phyloP scores from a whole-genome alignment of 2,888 invertebrate species.

The Tenthredo distinguenda region DNA sequence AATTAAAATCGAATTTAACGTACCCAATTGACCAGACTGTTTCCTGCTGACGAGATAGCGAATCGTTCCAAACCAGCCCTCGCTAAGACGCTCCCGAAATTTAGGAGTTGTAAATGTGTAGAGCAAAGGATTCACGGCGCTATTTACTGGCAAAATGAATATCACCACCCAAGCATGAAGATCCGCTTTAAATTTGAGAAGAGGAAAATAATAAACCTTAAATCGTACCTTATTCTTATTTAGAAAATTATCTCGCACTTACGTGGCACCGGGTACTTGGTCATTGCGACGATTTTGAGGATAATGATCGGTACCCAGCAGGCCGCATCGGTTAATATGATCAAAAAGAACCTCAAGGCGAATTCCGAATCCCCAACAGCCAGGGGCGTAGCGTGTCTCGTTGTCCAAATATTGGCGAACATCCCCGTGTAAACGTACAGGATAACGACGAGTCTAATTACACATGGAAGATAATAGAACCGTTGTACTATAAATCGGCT shows the following conservation, averaged over 20 bases:
- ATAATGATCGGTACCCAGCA: constrained; percentile 87
- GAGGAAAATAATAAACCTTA: background rate
- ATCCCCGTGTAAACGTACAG: constrained; percentile 82
- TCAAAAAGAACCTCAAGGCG: constrained; percentile 85
- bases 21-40: constrained; percentile 63
- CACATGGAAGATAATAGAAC: background rate
- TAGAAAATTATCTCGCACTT: constrained; percentile 60
- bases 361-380: constrained; percentile 83
- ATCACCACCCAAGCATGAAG: constrained; percentile 84
- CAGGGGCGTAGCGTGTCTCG: constrained; percentile 82
- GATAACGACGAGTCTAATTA: constrained; percentile 80
- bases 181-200: constrained; percentile 77
- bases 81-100: constrained; percentile 80
- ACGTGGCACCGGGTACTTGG: constrained; percentile 77
- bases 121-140: constrained; percentile 84
- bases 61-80: constrained; percentile 68
- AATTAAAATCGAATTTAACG: background rate
- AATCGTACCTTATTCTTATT: background rate
- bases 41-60: constrained; percentile 63
- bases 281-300: constrained; percentile 83
- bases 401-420: constrained; percentile 83
- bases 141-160: constrained; percentile 85
- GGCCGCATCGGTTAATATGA: constrained; percentile 85
- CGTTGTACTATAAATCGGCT: background rate
- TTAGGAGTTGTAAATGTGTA: constrained; percentile 86